Percentiles rank a stretch among this genome's conserved stretches.
phyloP scores from a whole-genome alignment of 1,140 invertebrate species.

The Onthophagus taurus region DNA sequence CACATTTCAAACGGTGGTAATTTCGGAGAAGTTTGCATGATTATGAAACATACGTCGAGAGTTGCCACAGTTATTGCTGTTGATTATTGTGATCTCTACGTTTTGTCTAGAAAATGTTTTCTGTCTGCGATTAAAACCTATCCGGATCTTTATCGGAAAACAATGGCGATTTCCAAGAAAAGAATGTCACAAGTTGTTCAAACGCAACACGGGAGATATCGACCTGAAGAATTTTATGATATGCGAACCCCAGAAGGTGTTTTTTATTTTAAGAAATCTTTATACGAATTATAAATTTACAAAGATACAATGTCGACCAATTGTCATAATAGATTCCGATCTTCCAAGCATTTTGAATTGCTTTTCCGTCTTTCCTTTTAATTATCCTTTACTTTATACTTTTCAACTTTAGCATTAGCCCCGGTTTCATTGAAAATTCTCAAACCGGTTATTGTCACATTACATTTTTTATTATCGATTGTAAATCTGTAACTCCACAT shows the following conservation, averaged over 20 bases:
- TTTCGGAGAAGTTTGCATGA: conserved; percentile 34
- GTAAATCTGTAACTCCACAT: too few species aligned
- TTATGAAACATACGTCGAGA: conserved; percentile 42
- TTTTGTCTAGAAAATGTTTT: conserved; percentile 40
- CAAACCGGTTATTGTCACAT: too few species aligned
- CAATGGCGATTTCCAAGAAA: conserved; percentile 19
- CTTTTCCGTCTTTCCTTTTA: too few species aligned
- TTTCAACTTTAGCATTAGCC: too few species aligned
- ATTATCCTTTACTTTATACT: too few species aligned
- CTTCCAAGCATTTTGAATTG: too few species aligned
- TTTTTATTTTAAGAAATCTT: conserved; percentile 3
- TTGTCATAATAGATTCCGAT: too few species aligned
- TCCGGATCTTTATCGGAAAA: conserved; percentile 17
- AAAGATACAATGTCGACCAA: too few species aligned
- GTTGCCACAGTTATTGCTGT: conserved; percentile 43
- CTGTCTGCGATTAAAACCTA: conserved; percentile 17
- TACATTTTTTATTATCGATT: too few species aligned
- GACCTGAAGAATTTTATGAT: conserved; percentile 8
- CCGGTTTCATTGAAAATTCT: too few species aligned
- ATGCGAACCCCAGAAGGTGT: conserved; percentile 2
- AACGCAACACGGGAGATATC: conserved; percentile 10
- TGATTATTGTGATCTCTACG: conserved; percentile 46
- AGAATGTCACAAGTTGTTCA: conserved; percentile 30
- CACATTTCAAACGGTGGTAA: conserved; percentile 28
- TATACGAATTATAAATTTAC: conserved; percentile 11